Evolutionary conservation across 2,797 vertebrate genomes (phyloP).

Genomic region (Muscicapa comitata): DNA sequence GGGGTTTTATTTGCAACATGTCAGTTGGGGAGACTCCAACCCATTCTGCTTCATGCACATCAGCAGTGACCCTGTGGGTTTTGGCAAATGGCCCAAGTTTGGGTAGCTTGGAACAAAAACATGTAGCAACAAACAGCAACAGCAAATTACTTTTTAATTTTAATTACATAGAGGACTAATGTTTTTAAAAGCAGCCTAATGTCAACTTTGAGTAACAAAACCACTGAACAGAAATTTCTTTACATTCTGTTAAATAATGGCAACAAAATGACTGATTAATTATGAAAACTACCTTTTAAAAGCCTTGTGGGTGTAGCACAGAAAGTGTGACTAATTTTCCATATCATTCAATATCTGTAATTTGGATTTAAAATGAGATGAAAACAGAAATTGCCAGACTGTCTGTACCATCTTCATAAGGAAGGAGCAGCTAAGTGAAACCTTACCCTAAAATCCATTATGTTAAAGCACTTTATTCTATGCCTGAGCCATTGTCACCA

Average conservation of each 20-base stretch:
- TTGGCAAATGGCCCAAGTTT: constrained; percentile 3
- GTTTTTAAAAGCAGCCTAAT: constrained; percentile 48
- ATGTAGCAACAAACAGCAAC: constrained; percentile 31
- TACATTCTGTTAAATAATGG: constrained; percentile 70
- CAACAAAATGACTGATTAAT: constrained; percentile 75
- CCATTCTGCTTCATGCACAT: neutral
- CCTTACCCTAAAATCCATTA: constrained; percentile 16
- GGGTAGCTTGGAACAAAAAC: neutral
- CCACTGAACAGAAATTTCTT: constrained; percentile 62
- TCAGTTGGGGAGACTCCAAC: neutral
- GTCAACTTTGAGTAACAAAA: constrained; percentile 50
- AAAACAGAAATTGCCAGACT: constrained; percentile 55
- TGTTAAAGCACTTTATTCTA: constrained; percentile 5
- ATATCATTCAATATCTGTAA: constrained; percentile 71
- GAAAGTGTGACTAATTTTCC: constrained; percentile 76
- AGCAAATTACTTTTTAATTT: constrained; percentile 19
- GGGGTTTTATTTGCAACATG: neutral
- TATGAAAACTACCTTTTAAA: constrained; percentile 76
- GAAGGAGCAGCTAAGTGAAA: constrained; percentile 20
- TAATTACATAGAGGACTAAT: constrained; percentile 19
- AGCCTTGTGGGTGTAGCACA: constrained; percentile 66
- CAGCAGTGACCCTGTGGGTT: neutral
- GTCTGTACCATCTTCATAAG: constrained; percentile 17
- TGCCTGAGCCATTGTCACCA: constrained; percentile 30
- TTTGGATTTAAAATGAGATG: constrained; percentile 64